Conservation (phyloP, 2,113 vertebrate genomes). For the Cephalopterus ornatus region DNA sequence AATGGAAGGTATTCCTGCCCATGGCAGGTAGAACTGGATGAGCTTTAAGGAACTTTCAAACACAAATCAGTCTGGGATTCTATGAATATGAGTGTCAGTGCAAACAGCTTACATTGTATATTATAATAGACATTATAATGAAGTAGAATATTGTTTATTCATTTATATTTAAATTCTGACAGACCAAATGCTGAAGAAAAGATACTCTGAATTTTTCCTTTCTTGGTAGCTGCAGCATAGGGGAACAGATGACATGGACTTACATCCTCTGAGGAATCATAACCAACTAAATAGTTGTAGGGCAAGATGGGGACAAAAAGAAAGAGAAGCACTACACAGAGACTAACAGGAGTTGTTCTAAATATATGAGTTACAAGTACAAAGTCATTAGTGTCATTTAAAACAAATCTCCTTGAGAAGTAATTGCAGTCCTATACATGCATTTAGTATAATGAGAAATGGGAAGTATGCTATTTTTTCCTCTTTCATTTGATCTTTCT, state of each 20-base stretch:
- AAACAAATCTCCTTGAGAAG: not conserved
- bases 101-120: not conserved
- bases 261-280: not conserved
- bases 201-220: not conserved
- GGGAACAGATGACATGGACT: rapidly evolving
- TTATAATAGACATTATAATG: not conserved
- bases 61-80: not conserved
- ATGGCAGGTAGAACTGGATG: not conserved
- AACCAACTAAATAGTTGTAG: not conserved
- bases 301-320: not conserved
- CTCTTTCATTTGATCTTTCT: not conserved
- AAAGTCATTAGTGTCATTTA: not conserved
- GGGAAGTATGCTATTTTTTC: not conserved
- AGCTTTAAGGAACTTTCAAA: not conserved
- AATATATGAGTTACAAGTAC: not conserved
- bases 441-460: not conserved
- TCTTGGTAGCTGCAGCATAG: rapidly evolving
- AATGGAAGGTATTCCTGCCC: not conserved
- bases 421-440: not conserved
- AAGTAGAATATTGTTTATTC: not conserved
- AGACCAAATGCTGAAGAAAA: not conserved
- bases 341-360: not conserved
- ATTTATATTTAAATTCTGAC: not conserved
- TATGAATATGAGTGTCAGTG: not conserved
- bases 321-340: not conserved